Percentiles rank a stretch among this genome's conserved stretches.
Evolutionary conservation across 2,113 vertebrate genomes (phyloP).

Genomic region (Psophia crepitans): DNA sequence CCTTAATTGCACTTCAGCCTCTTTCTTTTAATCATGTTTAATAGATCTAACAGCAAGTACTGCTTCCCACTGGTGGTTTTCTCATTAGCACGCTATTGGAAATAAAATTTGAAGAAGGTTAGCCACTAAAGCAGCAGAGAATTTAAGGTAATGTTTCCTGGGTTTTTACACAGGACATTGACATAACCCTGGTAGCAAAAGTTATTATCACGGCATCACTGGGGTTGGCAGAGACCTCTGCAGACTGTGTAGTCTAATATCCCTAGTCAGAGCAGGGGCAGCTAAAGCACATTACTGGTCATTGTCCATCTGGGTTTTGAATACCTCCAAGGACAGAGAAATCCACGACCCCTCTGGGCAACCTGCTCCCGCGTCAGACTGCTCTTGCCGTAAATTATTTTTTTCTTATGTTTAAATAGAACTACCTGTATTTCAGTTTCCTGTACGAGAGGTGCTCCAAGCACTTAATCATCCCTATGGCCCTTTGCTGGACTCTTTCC

Average conservation of each 20-base stretch:
- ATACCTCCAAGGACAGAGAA: neutral
- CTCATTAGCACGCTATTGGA: conserved; percentile 14
- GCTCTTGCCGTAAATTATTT: neutral
- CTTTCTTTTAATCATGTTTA: conserved; percentile 41
- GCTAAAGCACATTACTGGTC: neutral
- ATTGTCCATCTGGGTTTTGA: neutral
- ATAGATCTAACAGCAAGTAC: conserved; percentile 12
- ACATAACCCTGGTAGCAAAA: neutral
- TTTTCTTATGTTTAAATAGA: neutral
- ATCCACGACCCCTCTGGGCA: fast-evolving
- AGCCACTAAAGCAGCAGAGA: neutral
- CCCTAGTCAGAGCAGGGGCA: neutral
- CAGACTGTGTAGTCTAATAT: neutral
- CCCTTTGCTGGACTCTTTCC: neutral
- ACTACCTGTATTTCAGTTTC: neutral
- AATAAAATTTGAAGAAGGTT: neutral
- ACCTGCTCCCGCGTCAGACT: neutral
- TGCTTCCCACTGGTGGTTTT: conserved; percentile 1
- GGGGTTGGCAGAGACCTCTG: neutral
- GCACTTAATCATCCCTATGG: neutral
- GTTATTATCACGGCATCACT: neutral
- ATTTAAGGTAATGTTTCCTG: neutral
- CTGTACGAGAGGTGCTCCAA: neutral
- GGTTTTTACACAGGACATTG: neutral
- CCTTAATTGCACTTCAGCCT: conserved; percentile 36